phyloP scores from a whole-genome alignment of 2,888 invertebrate species.

The Osmoderma eremita region DNA sequence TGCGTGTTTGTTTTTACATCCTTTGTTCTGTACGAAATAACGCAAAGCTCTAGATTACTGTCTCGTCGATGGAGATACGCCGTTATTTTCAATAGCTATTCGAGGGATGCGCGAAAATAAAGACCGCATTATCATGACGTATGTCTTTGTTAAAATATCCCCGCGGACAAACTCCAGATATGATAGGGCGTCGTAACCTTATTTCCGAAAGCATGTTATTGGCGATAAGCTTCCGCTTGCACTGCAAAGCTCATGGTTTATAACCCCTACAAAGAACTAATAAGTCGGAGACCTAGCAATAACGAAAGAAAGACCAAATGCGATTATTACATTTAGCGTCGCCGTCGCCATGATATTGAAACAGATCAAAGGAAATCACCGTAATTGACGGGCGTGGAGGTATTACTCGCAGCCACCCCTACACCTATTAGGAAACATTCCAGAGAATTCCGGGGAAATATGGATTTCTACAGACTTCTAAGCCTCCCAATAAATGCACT shows the following conservation, averaged over 20 bases:
- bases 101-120: conserved; percentile 17
- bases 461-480: background rate
- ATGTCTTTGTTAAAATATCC: conserved; percentile 30
- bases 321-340: conserved; percentile 50
- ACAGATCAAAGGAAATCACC: conserved; percentile 34
- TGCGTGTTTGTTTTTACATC: too few species aligned
- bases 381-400: conserved; percentile 28
- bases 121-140: conserved; percentile 19
- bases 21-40: background rate
- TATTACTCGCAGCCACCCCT: conserved; percentile 23
- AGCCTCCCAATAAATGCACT: background rate
- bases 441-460: conserved; percentile 2
- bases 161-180: conserved; percentile 7
- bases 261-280: conserved; percentile 48
- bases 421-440: conserved; percentile 28
- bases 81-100: conserved; percentile 24
- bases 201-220: conserved; percentile 44
- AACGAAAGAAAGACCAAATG: conserved; percentile 47
- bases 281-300: conserved; percentile 49
- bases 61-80: background rate
- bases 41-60: conserved; percentile 6
- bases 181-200: conserved; percentile 8
- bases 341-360: conserved; percentile 32
- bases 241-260: conserved; percentile 48
- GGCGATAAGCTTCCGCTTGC: conserved; percentile 46